phyloP scores from a whole-genome alignment of 1,140 invertebrate species.

The Panagrolaimus sp. region DNA sequence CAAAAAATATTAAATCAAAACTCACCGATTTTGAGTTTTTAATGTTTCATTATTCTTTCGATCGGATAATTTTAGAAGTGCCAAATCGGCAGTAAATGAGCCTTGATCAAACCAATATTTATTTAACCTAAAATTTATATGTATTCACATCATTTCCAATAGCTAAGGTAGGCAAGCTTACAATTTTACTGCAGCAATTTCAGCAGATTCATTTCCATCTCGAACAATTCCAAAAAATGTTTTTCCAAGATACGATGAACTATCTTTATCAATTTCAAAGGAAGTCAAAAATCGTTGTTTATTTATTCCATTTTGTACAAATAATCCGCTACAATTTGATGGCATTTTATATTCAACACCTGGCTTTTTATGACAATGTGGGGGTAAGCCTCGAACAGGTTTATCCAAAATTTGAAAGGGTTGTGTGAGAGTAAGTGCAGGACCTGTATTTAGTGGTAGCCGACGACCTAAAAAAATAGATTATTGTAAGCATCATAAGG shows the following conservation, averaged over 20 bases:
- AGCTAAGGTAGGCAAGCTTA: neutral
- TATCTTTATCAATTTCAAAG: neutral
- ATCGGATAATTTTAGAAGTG: neutral
- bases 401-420: slow-evolving; percentile 2
- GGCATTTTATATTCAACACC: neutral
- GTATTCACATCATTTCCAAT: no score
- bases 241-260: neutral
- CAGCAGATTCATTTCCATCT: neutral
- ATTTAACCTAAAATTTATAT: neutral
- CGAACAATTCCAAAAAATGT: slow-evolving; percentile 1
- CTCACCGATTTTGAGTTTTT: neutral
- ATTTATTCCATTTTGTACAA: neutral
- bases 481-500: neutral
- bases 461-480: neutral
- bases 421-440: neutral
- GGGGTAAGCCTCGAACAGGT: neutral
- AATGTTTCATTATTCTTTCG: neutral
- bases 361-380: neutral
- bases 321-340: neutral
- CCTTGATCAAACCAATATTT: neutral
- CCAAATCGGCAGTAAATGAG: slow-evolving; percentile 1
- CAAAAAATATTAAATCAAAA: no score
- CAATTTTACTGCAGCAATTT: neutral
- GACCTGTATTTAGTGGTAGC: neutral
- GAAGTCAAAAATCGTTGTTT: neutral